These are phyloP conservation scores for Helicorthomorpha holstii DNA, from an alignment of 1,140 invertebrate species.

Conservation along the genomic window DNA sequence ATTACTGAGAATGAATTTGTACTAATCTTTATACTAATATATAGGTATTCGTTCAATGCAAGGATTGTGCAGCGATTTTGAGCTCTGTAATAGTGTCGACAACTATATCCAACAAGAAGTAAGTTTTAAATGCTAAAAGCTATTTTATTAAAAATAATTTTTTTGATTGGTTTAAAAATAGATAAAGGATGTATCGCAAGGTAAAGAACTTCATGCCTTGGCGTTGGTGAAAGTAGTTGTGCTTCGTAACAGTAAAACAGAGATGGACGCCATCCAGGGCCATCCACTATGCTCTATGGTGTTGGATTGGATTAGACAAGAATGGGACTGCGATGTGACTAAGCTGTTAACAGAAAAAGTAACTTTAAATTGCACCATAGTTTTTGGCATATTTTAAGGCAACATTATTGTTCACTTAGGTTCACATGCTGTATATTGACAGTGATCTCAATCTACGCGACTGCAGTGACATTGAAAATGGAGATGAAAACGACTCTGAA, in stretches of 20 bases:
- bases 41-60: conserved; percentile 42
- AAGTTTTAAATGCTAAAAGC: conserved; percentile 18
- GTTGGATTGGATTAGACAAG: conserved; percentile 45
- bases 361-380: conserved; percentile 6
- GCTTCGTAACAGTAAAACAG: conserved; percentile 40
- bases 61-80: conserved; percentile 41
- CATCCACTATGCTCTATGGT: conserved; percentile 40
- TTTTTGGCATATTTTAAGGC: not conserved
- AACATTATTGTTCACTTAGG: conserved; percentile 26
- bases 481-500: conserved; percentile 48
- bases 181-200: conserved; percentile 39
- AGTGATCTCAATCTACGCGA: conserved; percentile 58
- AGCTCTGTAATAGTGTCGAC: conserved; percentile 44
- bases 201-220: conserved; percentile 37
- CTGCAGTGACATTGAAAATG: conserved; percentile 49
- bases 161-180: conserved; percentile 13
- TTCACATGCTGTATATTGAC: conserved; percentile 58
- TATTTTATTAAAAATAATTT: not conserved
- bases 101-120: conserved; percentile 51
- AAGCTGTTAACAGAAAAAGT: conserved; percentile 34
- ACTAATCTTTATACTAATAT: not conserved
- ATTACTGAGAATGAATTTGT: not conserved
- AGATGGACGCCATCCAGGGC: conserved; percentile 35
- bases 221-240: conserved; percentile 46
- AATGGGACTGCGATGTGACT: conserved; percentile 31